Percentiles rank a stretch among this genome's conserved stretches.
Evolutionary conservation across 2,797 vertebrate genomes (phyloP).

Genomic region (Paedocypris micromegethes): DNA sequence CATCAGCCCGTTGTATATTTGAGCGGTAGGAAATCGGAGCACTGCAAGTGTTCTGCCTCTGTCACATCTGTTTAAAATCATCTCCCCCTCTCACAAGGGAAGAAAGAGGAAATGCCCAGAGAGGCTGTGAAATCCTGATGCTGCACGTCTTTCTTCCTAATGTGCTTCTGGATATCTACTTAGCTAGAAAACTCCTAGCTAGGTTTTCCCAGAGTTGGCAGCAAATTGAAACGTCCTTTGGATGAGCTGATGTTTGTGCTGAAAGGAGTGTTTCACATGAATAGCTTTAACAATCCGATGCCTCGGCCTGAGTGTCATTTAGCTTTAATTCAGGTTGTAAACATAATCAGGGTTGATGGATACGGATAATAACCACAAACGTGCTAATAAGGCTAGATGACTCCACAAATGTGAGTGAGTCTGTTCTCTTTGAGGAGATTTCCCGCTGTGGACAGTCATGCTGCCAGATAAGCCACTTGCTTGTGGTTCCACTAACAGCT

Average conservation of each 20-base stretch:
- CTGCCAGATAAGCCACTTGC: slow-evolving; percentile 7
- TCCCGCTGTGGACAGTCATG: slow-evolving; percentile 1
- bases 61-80: slow-evolving; percentile 41
- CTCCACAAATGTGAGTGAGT: slow-evolving; percentile 5
- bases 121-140: slow-evolving; percentile 15
- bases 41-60: slow-evolving; percentile 30
- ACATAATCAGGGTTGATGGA: not conserved
- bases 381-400: slow-evolving; percentile 14
- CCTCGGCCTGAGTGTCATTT: not conserved
- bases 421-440: slow-evolving; percentile 3
- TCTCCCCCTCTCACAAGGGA: slow-evolving; percentile 17
- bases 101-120: slow-evolving; percentile 23
- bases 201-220: slow-evolving; percentile 20
- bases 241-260: slow-evolving; percentile 17
- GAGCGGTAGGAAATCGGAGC: slow-evolving; percentile 13
- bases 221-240: slow-evolving; percentile 9
- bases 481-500: slow-evolving; percentile 17
- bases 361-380: not conserved
- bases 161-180: slow-evolving; percentile 18
- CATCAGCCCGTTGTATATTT: slow-evolving; percentile 26
- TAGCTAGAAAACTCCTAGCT: slow-evolving; percentile 7
- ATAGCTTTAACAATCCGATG: too few species aligned
- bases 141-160: slow-evolving; percentile 24
- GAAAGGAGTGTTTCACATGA: not conserved
- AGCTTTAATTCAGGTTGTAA: not conserved